Evolutionary conservation across 2,888 invertebrate species (phyloP).

Genomic region (Meloe dianella): DNA sequence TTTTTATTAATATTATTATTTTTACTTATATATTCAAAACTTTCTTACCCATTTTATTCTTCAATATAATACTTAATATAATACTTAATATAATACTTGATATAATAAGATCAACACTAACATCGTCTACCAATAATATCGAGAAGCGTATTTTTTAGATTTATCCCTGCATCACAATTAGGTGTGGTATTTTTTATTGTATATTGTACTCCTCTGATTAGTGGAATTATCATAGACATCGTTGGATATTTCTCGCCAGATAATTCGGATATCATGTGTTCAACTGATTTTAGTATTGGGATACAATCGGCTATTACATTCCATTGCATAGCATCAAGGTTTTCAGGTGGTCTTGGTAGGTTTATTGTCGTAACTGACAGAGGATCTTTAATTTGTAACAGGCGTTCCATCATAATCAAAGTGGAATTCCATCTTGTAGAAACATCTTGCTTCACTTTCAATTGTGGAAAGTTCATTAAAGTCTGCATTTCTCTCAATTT

Average conservation of each 20-base stretch:
- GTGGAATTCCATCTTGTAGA: constrained; percentile 42
- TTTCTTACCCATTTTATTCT: too few species aligned
- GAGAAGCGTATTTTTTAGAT: constrained; percentile 25
- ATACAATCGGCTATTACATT: constrained; percentile 33
- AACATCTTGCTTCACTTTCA: constrained; percentile 43
- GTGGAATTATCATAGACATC: constrained; percentile 38
- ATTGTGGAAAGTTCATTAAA: constrained; percentile 35
- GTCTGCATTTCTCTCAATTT: constrained; percentile 31
- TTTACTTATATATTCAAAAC: too few species aligned
- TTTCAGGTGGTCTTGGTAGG: constrained; percentile 33
- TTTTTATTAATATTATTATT: too few species aligned
- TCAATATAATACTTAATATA: too few species aligned
- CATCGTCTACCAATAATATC: constrained; percentile 26
- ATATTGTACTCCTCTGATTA: constrained; percentile 37
- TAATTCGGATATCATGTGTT: constrained; percentile 33
- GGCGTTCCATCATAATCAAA: constrained; percentile 38
- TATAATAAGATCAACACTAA: too few species aligned
- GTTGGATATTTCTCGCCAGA: constrained; percentile 42
- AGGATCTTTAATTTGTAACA: constrained; percentile 35
- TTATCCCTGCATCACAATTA: constrained; percentile 26
- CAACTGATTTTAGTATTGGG: constrained; percentile 35
- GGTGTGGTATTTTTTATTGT: constrained; percentile 16
- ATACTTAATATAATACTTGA: too few species aligned
- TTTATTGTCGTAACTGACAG: constrained; percentile 26
- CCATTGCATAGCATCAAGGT: constrained; percentile 39